A percentile compares a stretch with the other conserved stretches of the same genome.
Conservation (phyloP, 2,113 vertebrate species). For the Podarcis muralis region DNA sequence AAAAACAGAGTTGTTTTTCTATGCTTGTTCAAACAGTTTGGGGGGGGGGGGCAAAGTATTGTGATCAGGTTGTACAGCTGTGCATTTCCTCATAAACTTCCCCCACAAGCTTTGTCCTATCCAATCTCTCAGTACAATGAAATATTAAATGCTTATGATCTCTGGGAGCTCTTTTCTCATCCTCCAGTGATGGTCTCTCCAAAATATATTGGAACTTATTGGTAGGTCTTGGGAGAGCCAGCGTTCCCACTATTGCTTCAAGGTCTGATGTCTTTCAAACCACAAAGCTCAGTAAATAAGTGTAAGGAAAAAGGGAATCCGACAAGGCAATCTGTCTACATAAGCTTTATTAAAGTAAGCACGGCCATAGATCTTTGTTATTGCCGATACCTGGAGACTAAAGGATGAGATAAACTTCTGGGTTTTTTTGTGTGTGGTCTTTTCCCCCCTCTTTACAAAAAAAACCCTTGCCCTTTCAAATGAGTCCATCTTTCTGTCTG, state of each 20-base stretch:
- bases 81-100: neutral
- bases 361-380: constrained; percentile 48
- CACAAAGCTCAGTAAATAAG: constrained; percentile 38
- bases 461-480: constrained; percentile 43
- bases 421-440: neutral
- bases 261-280: constrained; percentile 39
- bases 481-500: constrained; percentile 36
- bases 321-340: constrained; percentile 46
- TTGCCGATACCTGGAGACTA: constrained; percentile 43
- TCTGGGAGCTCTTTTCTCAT: constrained; percentile 7
- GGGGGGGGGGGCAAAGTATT: no score
- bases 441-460: neutral
- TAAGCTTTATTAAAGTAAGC: constrained; percentile 26
- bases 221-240: neutral
- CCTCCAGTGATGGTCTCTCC: neutral
- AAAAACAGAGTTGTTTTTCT: no score
- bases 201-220: neutral
- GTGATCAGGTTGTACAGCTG: no score
- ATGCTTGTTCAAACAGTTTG: no score
- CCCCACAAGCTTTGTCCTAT: neutral
- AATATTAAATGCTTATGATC: neutral
- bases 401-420: constrained; percentile 42
- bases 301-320: constrained; percentile 48
- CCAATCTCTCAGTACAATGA: neutral
- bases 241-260: constrained; percentile 8